phyloP scores from a whole-genome alignment of 1,140 invertebrate genomes.

The Delia radicum region DNA sequence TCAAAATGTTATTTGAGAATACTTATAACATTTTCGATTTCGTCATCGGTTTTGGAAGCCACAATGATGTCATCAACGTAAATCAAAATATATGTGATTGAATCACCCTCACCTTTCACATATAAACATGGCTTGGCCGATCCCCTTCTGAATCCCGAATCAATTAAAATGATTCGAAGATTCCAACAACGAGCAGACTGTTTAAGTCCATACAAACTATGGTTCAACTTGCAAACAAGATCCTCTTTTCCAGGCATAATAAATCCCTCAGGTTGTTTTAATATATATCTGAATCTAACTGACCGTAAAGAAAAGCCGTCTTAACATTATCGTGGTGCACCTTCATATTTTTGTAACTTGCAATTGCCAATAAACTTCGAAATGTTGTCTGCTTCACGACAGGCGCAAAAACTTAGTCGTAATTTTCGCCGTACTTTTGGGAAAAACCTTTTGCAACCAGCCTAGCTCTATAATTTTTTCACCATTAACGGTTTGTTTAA shows the following conservation, averaged over 20 bases:
- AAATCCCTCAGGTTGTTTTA: slow-evolving; percentile 34
- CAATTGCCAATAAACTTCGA: slow-evolving; percentile 32
- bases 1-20: slow-evolving; percentile 1
- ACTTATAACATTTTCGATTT: neutral
- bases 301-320: slow-evolving; percentile 55
- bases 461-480: slow-evolving; percentile 42
- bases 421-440: neutral
- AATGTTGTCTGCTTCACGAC: slow-evolving; percentile 38
- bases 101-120: slow-evolving; percentile 33
- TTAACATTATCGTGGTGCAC: slow-evolving; percentile 43
- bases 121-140: slow-evolving; percentile 47
- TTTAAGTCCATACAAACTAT: slow-evolving; percentile 55
- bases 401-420: slow-evolving; percentile 28
- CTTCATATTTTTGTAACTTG: slow-evolving; percentile 21
- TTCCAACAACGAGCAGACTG: slow-evolving; percentile 54
- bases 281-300: slow-evolving; percentile 52
- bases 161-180: slow-evolving; percentile 22
- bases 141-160: slow-evolving; percentile 27
- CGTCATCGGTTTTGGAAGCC: neutral
- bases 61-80: slow-evolving; percentile 2
- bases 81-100: slow-evolving; percentile 34
- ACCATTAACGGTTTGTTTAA: slow-evolving; percentile 35
- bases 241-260: slow-evolving; percentile 27
- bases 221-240: slow-evolving; percentile 45
- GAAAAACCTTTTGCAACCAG: slow-evolving; percentile 12